Evolutionary conservation across 2,797 vertebrate genomes (phyloP).

Genomic region (Eupleurogrammus muticus): DNA sequence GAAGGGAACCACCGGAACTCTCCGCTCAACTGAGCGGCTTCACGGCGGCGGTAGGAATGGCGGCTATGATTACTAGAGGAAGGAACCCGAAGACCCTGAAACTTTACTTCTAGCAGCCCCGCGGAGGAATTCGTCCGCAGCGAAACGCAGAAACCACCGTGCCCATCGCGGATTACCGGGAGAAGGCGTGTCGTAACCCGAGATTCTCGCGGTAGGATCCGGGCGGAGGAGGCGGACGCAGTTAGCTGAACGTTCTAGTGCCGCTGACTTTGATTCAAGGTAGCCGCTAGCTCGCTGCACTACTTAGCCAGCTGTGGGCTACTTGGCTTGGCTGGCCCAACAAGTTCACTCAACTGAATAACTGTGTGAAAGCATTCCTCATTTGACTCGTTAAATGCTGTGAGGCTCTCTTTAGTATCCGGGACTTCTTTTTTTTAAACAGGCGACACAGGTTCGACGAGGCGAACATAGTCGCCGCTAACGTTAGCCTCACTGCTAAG

Average conservation of each 20-base stretch:
- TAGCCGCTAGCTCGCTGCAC: constrained; percentile 74
- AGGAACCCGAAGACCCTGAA: constrained; percentile 84
- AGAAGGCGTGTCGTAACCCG: constrained; percentile 30
- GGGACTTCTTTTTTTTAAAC: constrained; percentile 14
- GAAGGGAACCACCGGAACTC: constrained; percentile 48
- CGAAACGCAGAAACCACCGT: constrained; percentile 38
- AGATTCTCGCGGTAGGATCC: constrained; percentile 35
- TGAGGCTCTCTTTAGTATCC: constrained; percentile 1
- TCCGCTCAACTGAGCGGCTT: neutral
- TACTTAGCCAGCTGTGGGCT: constrained; percentile 76
- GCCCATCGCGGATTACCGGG: constrained; percentile 22
- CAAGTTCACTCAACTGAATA: constrained; percentile 71
- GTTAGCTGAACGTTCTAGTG: constrained; percentile 68
- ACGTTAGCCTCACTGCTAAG: constrained; percentile 73
- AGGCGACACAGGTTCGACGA: constrained; percentile 38
- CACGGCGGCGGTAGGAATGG: constrained; percentile 80
- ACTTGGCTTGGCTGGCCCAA: constrained; percentile 68
- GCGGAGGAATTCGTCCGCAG: constrained; percentile 52
- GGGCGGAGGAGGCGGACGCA: constrained; percentile 58
- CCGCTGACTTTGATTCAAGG: constrained; percentile 77
- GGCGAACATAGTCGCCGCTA: constrained; percentile 61
- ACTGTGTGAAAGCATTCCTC: constrained; percentile 45
- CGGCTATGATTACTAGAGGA: constrained; percentile 84
- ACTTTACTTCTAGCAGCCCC: constrained; percentile 84
- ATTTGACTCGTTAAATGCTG: constrained; percentile 16